phyloP scores from a whole-genome alignment of 2,888 invertebrate genomes.

The Lypha dubia region DNA sequence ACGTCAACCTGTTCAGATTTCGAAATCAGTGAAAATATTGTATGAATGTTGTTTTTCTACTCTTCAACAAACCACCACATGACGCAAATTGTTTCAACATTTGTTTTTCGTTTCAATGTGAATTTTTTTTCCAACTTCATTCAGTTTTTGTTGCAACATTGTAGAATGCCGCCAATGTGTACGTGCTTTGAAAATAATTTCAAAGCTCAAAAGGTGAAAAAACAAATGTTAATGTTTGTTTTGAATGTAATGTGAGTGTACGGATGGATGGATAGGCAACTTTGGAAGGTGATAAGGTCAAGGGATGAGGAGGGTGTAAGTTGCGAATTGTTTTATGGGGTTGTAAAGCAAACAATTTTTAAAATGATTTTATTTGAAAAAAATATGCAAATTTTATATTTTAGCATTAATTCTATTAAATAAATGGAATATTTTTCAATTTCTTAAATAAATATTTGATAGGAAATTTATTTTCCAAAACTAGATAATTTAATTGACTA shows the following conservation, averaged over 20 bases:
- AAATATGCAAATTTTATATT: constrained; percentile 42
- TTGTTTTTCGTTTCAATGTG: constrained; percentile 61
- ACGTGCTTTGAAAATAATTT: constrained; percentile 73
- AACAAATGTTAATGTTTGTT: constrained; percentile 71
- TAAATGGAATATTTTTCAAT: constrained; percentile 37
- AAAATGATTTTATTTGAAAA: constrained; percentile 32
- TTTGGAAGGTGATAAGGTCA: background rate
- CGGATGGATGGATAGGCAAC: background rate
- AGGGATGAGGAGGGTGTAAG: too few species aligned
- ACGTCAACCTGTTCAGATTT: constrained; percentile 31
- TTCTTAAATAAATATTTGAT: constrained; percentile 51
- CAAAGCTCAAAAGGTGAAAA: constrained; percentile 73
- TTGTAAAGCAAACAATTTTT: constrained; percentile 34
- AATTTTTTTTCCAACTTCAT: constrained; percentile 29
- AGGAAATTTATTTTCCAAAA: constrained; percentile 9
- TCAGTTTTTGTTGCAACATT: constrained; percentile 55
- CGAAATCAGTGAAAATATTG: constrained; percentile 33
- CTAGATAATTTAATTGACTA: background rate
- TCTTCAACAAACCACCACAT: constrained; percentile 59
- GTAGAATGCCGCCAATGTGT: constrained; percentile 71
- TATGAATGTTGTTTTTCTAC: constrained; percentile 10
- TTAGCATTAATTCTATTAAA: constrained; percentile 10
- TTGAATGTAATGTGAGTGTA: constrained; percentile 39
- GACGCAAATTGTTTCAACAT: constrained; percentile 71
- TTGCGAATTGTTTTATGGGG: constrained; percentile 24